phyloP scores from a whole-genome alignment of 2,113 vertebrate species.

The Callaeas wilsoni region DNA sequence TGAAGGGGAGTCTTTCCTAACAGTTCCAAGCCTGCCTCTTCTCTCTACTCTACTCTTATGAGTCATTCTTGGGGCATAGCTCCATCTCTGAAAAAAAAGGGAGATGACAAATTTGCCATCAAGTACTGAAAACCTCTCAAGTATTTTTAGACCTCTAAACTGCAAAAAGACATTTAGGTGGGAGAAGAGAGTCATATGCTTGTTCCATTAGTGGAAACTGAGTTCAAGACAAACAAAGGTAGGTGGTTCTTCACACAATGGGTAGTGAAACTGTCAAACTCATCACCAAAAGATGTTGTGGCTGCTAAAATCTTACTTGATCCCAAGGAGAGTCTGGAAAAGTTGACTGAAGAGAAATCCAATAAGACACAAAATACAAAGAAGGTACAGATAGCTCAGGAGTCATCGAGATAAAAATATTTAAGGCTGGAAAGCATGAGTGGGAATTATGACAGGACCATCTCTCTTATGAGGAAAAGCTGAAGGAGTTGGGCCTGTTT shows the following conservation, averaged over 20 bases:
- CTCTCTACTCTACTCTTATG: neutral
- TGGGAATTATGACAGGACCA: neutral
- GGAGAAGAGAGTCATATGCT: neutral
- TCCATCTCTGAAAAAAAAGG: neutral
- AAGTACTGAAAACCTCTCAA: neutral
- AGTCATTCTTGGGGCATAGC: neutral
- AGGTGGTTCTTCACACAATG: constrained; percentile 24
- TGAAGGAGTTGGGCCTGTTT: neutral
- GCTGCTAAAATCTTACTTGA: constrained; percentile 2
- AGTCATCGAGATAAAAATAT: neutral
- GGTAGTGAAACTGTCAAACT: constrained; percentile 13
- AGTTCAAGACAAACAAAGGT: constrained; percentile 39
- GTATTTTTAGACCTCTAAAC: constrained; percentile 8
- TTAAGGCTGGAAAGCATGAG: constrained; percentile 18
- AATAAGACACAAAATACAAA: constrained; percentile 6
- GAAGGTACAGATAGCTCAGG: constrained; percentile 3
- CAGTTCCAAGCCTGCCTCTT: neutral
- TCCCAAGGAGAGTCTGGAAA: constrained; percentile 28
- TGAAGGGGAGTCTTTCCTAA: neutral
- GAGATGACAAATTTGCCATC: neutral
- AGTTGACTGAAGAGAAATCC: neutral
- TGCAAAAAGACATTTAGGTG: neutral
- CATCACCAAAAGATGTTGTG: constrained; percentile 5
- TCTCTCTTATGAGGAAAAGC: neutral
- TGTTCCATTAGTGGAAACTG: constrained; percentile 5